Evolutionary conservation across 1,140 invertebrate species (phyloP), one percentile per base, ranked within the genome.

Genomic region (Ceratina calcarata): DNA sequence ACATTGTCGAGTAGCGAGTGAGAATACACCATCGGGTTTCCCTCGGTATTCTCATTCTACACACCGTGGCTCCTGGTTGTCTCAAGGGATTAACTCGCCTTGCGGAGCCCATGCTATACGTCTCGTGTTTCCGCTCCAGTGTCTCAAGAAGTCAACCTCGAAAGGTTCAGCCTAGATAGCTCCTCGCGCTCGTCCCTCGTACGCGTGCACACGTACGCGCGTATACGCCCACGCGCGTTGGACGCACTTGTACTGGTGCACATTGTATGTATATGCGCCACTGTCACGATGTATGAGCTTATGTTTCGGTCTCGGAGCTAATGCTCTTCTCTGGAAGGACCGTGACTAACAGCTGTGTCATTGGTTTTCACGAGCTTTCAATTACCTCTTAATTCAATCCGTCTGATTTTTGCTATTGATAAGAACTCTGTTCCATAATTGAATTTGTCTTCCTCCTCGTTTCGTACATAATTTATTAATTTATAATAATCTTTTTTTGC

Each of bases 81-180:
- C 85, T 86, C 85, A 78, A 82, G 84, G 86, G 86, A 86, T 87
- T 87, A 87, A 84, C 86, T 86, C 85, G 85, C 85, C 75, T 87
- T 67, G 81, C 27, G 85, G 80, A 86, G 67, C 83, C 73, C 83
- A 86, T 80, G 85, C 82, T 79, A 81, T 82, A 84, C 78, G 86
- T 87, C 85, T 87, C 82, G 75, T 78, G 86, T 86, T 87, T 84
- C 82, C 85, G 85, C 82, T 78, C 78, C 81, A 81, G 55, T 84
- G 85, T 79, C 85, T 86, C 81, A 66, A 86, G 86, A 81, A 87
- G 86, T 86, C 86, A 87, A 84, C 82, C 85, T 81, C 84, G 85
- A 83, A 86, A 86, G 85, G 81, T 86, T 83, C 79, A 64, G 74
- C 70, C 78, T 69, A 86, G 84, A 86, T 69, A 78, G 77, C 69